phyloP scores from a whole-genome alignment of 2,113 vertebrate genomes.

The Pollimyrus isidori region DNA sequence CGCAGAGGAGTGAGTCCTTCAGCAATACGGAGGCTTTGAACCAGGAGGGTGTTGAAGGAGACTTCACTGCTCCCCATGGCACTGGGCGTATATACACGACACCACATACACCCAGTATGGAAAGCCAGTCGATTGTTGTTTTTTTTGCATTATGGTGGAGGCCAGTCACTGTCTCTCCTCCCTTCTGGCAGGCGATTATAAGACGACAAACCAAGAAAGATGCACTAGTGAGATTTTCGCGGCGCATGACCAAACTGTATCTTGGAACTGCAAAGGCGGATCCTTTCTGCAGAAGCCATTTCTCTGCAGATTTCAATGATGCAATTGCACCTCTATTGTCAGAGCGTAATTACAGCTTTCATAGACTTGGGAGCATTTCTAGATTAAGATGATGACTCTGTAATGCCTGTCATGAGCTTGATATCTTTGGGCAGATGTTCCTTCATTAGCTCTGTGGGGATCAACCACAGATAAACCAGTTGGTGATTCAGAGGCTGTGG shows the following conservation, averaged over 20 bases:
- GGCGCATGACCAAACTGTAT: not conserved
- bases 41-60: not conserved
- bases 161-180: not conserved
- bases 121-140: not conserved
- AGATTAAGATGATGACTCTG: not conserved
- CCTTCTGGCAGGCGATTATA: not conserved
- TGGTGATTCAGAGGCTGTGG: not conserved
- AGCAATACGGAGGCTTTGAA: not conserved
- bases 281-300: not conserved
- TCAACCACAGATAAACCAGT: not conserved
- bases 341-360: not conserved
- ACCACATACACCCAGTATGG: not conserved
- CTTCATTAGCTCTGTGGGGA: not conserved
- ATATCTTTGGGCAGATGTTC: not conserved
- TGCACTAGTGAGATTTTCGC: not conserved
- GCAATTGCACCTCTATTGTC: not conserved
- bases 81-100: not conserved
- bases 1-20: not conserved
- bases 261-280: not conserved
- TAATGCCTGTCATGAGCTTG: not conserved
- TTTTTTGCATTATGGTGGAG: not conserved
- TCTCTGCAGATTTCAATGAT: not conserved
- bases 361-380: not conserved
- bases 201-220: not conserved
- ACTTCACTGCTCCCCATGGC: not conserved